These are phyloP conservation scores for Antedon mediterranea DNA, from an alignment of 53 echinoderm and acorn worm genomes.

Conservation along the genomic window DNA sequence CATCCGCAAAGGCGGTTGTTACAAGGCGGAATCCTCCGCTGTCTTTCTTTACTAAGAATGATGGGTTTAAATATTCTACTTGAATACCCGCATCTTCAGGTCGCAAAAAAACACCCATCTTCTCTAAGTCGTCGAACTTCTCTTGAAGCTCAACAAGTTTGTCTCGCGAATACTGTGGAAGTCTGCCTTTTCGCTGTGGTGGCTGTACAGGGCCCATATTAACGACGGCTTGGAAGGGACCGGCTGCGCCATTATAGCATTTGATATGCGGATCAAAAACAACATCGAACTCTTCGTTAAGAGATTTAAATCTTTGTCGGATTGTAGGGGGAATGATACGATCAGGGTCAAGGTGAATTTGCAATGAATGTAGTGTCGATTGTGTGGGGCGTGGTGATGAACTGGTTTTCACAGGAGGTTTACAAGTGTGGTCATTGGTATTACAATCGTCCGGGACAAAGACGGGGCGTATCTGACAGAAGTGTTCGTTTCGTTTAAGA, in stretches of 20 bases:
- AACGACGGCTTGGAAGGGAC: slow-evolving; percentile 21
- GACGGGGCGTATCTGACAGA: neutral
- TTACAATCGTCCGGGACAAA: neutral
- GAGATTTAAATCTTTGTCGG: slow-evolving; percentile 1
- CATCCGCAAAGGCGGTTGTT: slow-evolving; percentile 3
- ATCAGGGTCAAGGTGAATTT: slow-evolving; percentile 11
- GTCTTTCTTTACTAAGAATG: slow-evolving; percentile 12
- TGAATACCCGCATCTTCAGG: slow-evolving; percentile 20
- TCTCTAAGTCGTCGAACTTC: slow-evolving; percentile 25
- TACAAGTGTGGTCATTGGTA: neutral
- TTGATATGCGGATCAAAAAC: slow-evolving; percentile 16
- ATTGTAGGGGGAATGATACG: neutral
- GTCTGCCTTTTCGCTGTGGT: slow-evolving; percentile 16
- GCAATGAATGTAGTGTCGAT: neutral
- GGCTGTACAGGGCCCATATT: slow-evolving; percentile 29
- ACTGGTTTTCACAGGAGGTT: no score
- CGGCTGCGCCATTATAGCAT: slow-evolving; percentile 19
- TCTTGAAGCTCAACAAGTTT: slow-evolving; percentile 17
- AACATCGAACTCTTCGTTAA: slow-evolving; percentile 15
- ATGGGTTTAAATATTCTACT: slow-evolving; percentile 22
- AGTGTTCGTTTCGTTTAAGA: neutral
- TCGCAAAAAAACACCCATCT: slow-evolving; percentile 17
- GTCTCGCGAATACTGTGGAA: slow-evolving; percentile 5
- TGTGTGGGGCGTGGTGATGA: neutral
- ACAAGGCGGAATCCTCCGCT: slow-evolving; percentile 10